These are phyloP conservation scores for Siphlonurus alternatus DNA, from an alignment of 2,888 invertebrate species.

Conservation along the genomic window DNA sequence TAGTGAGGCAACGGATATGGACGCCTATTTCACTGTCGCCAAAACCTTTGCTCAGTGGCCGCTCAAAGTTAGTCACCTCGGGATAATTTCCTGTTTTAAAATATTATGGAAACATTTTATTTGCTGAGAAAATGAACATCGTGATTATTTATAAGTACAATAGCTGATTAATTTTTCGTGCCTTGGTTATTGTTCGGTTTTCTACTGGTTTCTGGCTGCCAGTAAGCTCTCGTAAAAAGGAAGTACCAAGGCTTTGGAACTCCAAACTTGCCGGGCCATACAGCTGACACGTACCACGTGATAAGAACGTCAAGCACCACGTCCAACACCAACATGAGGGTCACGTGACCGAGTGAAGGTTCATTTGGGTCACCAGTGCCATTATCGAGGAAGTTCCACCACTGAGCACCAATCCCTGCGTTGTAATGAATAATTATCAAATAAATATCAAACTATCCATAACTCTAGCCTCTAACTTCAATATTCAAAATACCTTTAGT, in stretches of 20 bases:
- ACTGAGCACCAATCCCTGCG: conserved; percentile 23
- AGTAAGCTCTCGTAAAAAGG: conserved; percentile 26
- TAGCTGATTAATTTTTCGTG: too few relatives aligned
- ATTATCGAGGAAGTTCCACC: conserved; percentile 22
- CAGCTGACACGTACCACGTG: conserved; percentile 35
- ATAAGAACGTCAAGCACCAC: conserved; percentile 26
- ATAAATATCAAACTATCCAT: too few relatives aligned
- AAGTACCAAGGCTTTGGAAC: conserved; percentile 34
- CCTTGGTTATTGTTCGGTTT: too few relatives aligned
- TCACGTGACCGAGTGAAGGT: conserved; percentile 3
- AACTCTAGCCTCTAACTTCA: too few relatives aligned
- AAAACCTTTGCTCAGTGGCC: conserved; percentile 15
- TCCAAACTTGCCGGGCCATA: conserved; percentile 35
- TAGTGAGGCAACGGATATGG: conserved; percentile 20
- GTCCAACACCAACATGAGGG: conserved; percentile 16
- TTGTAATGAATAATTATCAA: not conserved
- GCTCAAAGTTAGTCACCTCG: conserved; percentile 11
- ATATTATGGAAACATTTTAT: too few relatives aligned
- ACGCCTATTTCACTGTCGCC: conserved; percentile 24
- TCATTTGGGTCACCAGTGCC: conserved; percentile 11
- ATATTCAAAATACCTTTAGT: conserved; percentile 17
- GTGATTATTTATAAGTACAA: too few relatives aligned
- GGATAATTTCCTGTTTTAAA: too few relatives aligned
- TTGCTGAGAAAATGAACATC: too few relatives aligned
- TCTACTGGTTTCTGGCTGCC: not conserved